Conservation (phyloP, 2,113 vertebrate genomes). For the Psittacula cyanocephala region DNA sequence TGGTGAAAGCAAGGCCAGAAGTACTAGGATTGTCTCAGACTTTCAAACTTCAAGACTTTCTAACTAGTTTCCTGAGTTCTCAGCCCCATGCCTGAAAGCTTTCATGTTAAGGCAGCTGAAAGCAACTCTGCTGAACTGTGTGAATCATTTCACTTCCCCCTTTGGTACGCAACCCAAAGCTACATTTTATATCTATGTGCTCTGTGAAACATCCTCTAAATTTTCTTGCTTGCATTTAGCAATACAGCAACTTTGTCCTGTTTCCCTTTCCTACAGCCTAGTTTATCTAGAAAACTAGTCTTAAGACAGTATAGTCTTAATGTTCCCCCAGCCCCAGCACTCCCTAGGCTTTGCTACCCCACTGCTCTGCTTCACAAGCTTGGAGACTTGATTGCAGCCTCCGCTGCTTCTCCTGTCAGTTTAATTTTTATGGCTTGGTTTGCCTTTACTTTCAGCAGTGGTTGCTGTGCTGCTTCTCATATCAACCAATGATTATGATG, state of each 20-base stretch:
- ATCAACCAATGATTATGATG: not conserved
- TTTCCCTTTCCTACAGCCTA: not conserved
- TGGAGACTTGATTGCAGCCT: not conserved
- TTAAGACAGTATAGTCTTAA: not conserved
- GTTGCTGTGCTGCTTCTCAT: not conserved
- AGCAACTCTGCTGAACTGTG: not conserved
- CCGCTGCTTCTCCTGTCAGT: not conserved
- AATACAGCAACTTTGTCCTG: not conserved
- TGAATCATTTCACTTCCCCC: not conserved
- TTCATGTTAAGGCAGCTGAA: not conserved
- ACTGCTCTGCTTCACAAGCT: not conserved
- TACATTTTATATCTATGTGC: not conserved
- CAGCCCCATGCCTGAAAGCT: not conserved
- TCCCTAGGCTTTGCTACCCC: not conserved
- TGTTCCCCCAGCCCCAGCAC: accelerated
- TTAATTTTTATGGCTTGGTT: not conserved
- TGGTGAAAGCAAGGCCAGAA: not conserved
- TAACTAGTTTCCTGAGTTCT: not conserved
- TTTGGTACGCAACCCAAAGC: not conserved
- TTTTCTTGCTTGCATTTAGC: not conserved
- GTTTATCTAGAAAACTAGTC: not conserved
- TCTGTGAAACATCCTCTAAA: not conserved
- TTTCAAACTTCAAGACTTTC: not conserved
- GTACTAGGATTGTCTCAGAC: not conserved
- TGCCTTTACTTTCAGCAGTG: not conserved